phyloP scores from a whole-genome alignment of 2,113 vertebrate genomes.

The Nothoprocta perdicaria region DNA sequence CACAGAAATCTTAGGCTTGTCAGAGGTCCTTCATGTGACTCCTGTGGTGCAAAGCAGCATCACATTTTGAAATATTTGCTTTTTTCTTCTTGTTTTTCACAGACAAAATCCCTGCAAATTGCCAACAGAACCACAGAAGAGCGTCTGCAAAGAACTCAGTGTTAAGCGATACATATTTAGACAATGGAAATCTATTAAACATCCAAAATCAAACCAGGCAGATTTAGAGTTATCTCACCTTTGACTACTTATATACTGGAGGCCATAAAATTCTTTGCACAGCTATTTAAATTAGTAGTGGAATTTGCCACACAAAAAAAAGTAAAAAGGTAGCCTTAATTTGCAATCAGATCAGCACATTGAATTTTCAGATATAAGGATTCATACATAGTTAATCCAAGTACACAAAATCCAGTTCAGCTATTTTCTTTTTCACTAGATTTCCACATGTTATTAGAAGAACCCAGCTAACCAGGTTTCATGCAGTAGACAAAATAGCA shows the following conservation, averaged over 20 bases:
- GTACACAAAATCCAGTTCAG: constrained; percentile 79
- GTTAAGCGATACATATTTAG: constrained; percentile 53
- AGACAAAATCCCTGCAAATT: constrained; percentile 54
- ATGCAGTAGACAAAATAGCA: constrained; percentile 87
- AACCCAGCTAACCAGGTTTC: constrained; percentile 87
- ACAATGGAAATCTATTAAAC: constrained; percentile 53
- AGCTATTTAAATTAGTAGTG: not conserved
- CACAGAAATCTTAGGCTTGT: constrained; percentile 55
- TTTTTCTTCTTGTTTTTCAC: constrained; percentile 55
- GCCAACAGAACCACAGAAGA: constrained; percentile 57
- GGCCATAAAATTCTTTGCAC: not conserved
- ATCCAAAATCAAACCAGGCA: constrained; percentile 31
- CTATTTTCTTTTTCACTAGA: constrained; percentile 79
- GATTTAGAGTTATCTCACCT: constrained; percentile 34
- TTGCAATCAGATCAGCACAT: not conserved
- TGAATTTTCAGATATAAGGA: not conserved
- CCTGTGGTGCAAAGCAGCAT: constrained; percentile 59
- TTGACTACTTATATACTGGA: not conserved
- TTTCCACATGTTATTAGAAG: constrained; percentile 81
- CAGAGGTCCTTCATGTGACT: constrained; percentile 65
- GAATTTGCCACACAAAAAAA: constrained; percentile 18
- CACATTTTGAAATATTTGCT: constrained; percentile 60
- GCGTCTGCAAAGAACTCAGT: not conserved
- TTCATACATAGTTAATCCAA: constrained; percentile 61
- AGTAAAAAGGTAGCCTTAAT: constrained; percentile 6